phyloP scores from a whole-genome alignment of 53 echinoderm and acorn worm genomes.

The Holothuria leucospilota region DNA sequence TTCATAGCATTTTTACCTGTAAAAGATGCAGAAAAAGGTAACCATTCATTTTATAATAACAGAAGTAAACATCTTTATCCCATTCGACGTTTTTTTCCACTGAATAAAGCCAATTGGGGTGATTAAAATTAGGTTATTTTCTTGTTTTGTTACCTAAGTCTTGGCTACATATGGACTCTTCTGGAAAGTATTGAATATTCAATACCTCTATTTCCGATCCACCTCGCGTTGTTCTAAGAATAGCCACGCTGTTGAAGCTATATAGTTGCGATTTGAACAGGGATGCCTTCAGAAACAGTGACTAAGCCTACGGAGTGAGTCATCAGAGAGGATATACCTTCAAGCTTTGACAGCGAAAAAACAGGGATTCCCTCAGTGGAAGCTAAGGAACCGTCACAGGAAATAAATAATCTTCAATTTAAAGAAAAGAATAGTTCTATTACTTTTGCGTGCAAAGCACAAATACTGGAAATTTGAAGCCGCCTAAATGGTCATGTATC shows the following conservation, averaged over 20 bases:
- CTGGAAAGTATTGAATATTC: constrained; percentile 7
- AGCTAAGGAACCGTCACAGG: constrained; percentile 34
- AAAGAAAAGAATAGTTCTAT: too few relatives aligned
- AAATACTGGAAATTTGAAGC: constrained; percentile 19
- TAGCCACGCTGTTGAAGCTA: neutral
- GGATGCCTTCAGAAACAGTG: constrained; percentile 42
- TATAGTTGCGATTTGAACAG: constrained; percentile 1
- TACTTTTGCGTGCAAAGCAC: too few relatives aligned
- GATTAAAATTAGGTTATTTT: too few relatives aligned
- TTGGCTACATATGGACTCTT: too few relatives aligned
- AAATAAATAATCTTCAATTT: constrained; percentile 39
- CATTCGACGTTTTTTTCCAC: too few relatives aligned
- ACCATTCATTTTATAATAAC: too few relatives aligned
- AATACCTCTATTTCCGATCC: constrained; percentile 11
- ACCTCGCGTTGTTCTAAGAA: constrained; percentile 15
- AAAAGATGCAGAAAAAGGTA: too few relatives aligned
- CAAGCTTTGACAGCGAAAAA: constrained; percentile 45
- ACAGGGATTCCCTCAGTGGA: constrained; percentile 59
- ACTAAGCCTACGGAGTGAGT: constrained; percentile 37
- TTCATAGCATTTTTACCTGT: too few relatives aligned
- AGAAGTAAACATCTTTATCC: too few relatives aligned
- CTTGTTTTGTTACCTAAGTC: too few relatives aligned
- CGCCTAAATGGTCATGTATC: constrained; percentile 81
- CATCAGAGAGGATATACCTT: constrained; percentile 48
- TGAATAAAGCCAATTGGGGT: too few relatives aligned